These are phyloP conservation scores for Calephelis virginiensis DNA, from an alignment of 1,140 invertebrate genomes.

Conservation along the genomic window DNA sequence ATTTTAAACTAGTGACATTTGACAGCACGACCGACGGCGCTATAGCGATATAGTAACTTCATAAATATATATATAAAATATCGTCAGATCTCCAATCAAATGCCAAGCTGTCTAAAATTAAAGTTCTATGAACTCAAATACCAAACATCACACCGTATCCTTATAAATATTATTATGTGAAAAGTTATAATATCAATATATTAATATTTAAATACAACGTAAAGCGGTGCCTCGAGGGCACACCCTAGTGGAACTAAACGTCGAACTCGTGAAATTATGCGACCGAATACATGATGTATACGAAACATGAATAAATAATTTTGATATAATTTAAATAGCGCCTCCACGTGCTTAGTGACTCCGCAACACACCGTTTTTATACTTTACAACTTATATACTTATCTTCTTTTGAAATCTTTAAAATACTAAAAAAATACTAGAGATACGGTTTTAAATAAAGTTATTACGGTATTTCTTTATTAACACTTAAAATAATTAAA, in stretches of 20 bases:
- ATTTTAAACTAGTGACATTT: too few species aligned
- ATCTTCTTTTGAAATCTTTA: too few species aligned
- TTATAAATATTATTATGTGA: constrained; percentile 51
- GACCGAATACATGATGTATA: constrained; percentile 3
- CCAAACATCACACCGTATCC: constrained; percentile 37
- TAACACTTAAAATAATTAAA: too few species aligned
- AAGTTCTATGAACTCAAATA: constrained; percentile 45
- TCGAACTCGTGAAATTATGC: constrained; percentile 28
- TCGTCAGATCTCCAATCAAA: not conserved
- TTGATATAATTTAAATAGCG: constrained; percentile 1
- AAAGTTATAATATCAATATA: constrained; percentile 56
- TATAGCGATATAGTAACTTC: not conserved
- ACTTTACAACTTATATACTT: constrained; percentile 3
- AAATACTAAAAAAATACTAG: too few species aligned
- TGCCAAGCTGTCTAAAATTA: constrained; percentile 3
- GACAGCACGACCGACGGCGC: too few species aligned
- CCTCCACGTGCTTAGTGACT: not conserved
- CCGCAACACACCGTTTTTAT: not conserved
- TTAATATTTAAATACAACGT: constrained; percentile 29
- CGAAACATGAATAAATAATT: constrained; percentile 21
- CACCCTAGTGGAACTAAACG: constrained; percentile 1
- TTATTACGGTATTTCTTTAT: too few species aligned
- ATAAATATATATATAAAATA: constrained; percentile 7
- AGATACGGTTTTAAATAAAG: too few species aligned
- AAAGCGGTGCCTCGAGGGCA: constrained; percentile 26